A percentile compares a stretch with the other conserved stretches of the same genome.
phyloP scores from a whole-genome alignment of 2,113 vertebrate genomes.

The Gila orcuttii region DNA sequence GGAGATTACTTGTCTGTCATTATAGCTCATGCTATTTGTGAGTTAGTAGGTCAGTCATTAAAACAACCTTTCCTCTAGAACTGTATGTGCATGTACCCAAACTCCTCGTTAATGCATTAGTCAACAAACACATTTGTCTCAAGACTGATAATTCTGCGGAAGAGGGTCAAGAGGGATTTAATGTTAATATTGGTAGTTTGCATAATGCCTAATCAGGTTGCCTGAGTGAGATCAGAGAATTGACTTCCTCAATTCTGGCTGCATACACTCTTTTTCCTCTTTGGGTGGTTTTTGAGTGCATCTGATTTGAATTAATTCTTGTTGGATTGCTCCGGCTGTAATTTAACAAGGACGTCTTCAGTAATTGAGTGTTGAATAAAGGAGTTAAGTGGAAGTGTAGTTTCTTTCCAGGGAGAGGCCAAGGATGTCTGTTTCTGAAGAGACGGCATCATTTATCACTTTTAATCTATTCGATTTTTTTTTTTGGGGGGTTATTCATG shows the following conservation, averaged over 20 bases:
- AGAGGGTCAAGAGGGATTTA: slow-evolving; percentile 1
- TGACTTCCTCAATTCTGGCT: not conserved
- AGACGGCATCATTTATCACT: slow-evolving; percentile 34
- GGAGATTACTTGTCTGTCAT: not conserved
- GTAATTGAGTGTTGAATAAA: slow-evolving; percentile 14
- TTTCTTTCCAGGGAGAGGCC: slow-evolving; percentile 11
- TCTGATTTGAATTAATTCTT: not conserved
- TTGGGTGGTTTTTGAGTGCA: not conserved
- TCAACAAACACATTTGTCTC: not conserved
- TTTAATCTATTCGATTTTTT: not conserved
- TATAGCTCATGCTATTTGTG: not conserved
- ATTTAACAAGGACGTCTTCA: not conserved
- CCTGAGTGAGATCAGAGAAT: slow-evolving; percentile 26
- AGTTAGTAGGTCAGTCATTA: not conserved
- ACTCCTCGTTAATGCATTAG: not conserved
- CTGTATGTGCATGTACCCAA: not conserved
- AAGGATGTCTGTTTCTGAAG: slow-evolving; percentile 26
- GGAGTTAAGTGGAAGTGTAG: not conserved
- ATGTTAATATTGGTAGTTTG: slow-evolving; percentile 30
- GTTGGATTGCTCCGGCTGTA: slow-evolving; percentile 18
- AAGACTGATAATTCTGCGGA: not conserved
- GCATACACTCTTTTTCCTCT: not conserved
- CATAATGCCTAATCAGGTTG: slow-evolving; percentile 46
- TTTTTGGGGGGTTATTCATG: not conserved
- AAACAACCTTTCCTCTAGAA: not conserved